Percentiles rank a stretch among this genome's conserved stretches.
These are phyloP conservation scores for Tipula helvola DNA, from an alignment of 2,888 invertebrate genomes.

Conservation along the genomic window DNA sequence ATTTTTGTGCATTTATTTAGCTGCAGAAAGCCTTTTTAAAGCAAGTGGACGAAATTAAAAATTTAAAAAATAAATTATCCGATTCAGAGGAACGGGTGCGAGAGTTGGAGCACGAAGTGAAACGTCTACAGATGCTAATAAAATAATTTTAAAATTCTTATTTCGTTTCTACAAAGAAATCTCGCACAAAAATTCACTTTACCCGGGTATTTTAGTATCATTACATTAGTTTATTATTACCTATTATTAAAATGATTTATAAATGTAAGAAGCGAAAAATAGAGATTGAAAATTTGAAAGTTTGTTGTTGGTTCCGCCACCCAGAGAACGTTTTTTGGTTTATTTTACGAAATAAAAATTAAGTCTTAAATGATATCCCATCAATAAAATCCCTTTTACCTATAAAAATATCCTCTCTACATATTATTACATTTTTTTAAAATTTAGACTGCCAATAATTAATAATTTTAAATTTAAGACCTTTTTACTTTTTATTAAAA, in stretches of 20 bases:
- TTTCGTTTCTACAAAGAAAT: background rate
- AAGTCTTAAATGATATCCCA: background rate
- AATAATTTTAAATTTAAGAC: background rate
- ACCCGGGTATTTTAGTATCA: background rate
- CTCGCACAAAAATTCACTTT: background rate
- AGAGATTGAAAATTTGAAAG: background rate
- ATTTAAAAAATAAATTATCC: constrained; percentile 62
- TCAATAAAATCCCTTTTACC: background rate
- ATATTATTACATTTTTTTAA: background rate
- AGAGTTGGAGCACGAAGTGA: constrained; percentile 65
- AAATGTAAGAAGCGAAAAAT: background rate
- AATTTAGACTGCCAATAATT: background rate
- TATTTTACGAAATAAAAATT: background rate
- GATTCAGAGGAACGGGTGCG: constrained; percentile 68
- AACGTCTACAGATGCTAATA: constrained; percentile 21
- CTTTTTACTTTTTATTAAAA: background rate
- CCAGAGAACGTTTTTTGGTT: background rate
- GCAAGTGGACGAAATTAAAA: constrained; percentile 66
- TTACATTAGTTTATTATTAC: background rate
- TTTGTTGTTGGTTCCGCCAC: background rate
- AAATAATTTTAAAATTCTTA: background rate
- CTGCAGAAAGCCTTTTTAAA: constrained; percentile 61
- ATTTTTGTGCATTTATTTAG: constrained; percentile 33
- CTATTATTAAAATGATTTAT: background rate
- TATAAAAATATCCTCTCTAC: background rate